Percentiles rank a stretch among this genome's conserved stretches.
Conservation (phyloP, 2,113 vertebrate species). For the Hydropotes inermis region DNA sequence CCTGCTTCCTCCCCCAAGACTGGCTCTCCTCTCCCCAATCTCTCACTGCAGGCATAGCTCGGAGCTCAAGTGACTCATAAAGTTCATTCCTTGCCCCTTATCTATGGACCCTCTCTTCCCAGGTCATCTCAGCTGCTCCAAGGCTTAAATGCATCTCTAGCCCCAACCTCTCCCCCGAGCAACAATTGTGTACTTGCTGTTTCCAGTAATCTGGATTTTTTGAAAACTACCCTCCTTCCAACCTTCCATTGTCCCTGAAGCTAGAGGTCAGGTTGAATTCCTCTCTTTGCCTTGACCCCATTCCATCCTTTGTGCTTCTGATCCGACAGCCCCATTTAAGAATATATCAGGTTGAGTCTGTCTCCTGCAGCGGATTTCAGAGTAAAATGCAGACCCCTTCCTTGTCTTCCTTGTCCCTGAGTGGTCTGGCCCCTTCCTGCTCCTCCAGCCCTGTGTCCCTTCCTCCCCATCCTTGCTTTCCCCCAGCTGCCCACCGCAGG, state of each 20-base stretch:
- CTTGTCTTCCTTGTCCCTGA: background rate
- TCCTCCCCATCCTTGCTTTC: background rate
- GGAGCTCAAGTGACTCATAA: background rate
- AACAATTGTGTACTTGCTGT: background rate
- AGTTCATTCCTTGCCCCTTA: background rate
- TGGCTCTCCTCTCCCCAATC: background rate
- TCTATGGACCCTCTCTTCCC: background rate
- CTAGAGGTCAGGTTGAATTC: background rate
- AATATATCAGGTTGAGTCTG: background rate
- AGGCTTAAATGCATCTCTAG: background rate
- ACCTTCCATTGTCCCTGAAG: background rate
- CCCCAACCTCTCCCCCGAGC: background rate
- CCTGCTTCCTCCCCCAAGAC: background rate
- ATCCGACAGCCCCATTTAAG: background rate
- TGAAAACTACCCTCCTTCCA: background rate
- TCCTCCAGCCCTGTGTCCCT: background rate
- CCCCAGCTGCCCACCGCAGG: background rate
- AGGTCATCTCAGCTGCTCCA: background rate
- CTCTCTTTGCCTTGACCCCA: background rate
- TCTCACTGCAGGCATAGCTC: background rate
- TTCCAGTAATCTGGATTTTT: background rate
- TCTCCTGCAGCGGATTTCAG: background rate
- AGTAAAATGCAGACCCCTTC: background rate
- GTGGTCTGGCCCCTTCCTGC: accelerated
- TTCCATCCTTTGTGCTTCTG: too few relatives aligned